These are phyloP conservation scores for Eclectus roratus DNA, from an alignment of 2,113 vertebrate genomes.

Conservation along the genomic window DNA sequence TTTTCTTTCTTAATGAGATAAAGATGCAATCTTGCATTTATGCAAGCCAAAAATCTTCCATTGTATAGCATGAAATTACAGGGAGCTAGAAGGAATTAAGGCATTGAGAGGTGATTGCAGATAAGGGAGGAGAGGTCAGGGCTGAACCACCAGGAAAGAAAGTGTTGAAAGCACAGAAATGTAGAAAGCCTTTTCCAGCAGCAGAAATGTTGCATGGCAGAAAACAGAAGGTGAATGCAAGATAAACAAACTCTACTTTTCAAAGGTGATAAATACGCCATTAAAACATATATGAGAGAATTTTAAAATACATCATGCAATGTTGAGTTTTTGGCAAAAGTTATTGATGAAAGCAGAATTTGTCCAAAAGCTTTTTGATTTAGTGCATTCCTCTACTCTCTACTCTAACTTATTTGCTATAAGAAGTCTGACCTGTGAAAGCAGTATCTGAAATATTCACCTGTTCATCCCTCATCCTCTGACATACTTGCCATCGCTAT, in stretches of 20 bases:
- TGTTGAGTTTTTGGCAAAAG: not conserved
- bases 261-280: not conserved
- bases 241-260: not conserved
- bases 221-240: not conserved
- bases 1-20: slow-evolving; percentile 13
- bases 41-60: not conserved
- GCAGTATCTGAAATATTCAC: not conserved
- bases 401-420: not conserved
- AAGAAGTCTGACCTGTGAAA: not conserved
- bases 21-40: slow-evolving; percentile 12
- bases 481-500: not conserved
- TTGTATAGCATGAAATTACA: not conserved
- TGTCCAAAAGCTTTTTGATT: not conserved
- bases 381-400: not conserved
- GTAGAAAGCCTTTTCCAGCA: not conserved
- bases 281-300: not conserved
- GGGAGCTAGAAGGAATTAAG: not conserved
- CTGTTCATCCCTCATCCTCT: not conserved
- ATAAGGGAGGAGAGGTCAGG: not conserved
- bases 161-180: not conserved
- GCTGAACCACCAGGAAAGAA: not conserved
- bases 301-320: not conserved
- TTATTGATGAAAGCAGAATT: not conserved
- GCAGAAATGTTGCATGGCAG: not conserved
- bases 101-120: not conserved